phyloP scores from a whole-genome alignment of 2,797 vertebrate species.

The Benthosema pterotum region DNA sequence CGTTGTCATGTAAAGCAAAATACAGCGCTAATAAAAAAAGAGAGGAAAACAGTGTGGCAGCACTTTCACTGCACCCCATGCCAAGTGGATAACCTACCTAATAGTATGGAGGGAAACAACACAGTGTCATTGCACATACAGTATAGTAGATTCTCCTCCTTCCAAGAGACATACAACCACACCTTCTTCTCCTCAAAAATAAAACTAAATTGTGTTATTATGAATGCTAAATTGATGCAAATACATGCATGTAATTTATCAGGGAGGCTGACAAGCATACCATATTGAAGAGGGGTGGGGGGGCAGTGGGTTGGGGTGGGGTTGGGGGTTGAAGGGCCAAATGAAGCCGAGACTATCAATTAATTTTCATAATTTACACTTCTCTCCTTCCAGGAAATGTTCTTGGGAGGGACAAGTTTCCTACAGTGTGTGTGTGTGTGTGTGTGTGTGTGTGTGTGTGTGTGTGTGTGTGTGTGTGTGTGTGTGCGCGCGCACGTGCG shows the following conservation, averaged over 20 bases:
- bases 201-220: slow-evolving; percentile 87
- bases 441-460: slow-evolving; percentile 6
- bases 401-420: no score
- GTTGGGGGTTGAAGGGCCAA: slow-evolving; percentile 66
- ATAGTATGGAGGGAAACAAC: slow-evolving; percentile 29
- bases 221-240: slow-evolving; percentile 98
- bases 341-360: slow-evolving; percentile 93
- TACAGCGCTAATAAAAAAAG: slow-evolving; percentile 42
- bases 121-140: slow-evolving; percentile 33
- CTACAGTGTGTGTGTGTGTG: not conserved
- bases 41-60: slow-evolving; percentile 32
- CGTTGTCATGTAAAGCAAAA: slow-evolving; percentile 43
- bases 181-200: slow-evolving; percentile 78
- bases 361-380: slow-evolving; percentile 87
- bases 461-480: slow-evolving; percentile 79
- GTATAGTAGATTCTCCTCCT: no score
- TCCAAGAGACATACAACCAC: no score
- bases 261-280: slow-evolving; percentile 94
- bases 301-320: slow-evolving; percentile 66
- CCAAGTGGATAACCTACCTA: slow-evolving; percentile 18
- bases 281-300: slow-evolving; percentile 91
- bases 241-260: slow-evolving; percentile 97
- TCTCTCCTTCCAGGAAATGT: slow-evolving; percentile 70
- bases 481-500: not conserved
- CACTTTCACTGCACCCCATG: slow-evolving; percentile 38